Evolutionary conservation across 2,888 invertebrate species (phyloP), one percentile per base, ranked within the genome.

Genomic region (Ochlodes sylvanus): DNA sequence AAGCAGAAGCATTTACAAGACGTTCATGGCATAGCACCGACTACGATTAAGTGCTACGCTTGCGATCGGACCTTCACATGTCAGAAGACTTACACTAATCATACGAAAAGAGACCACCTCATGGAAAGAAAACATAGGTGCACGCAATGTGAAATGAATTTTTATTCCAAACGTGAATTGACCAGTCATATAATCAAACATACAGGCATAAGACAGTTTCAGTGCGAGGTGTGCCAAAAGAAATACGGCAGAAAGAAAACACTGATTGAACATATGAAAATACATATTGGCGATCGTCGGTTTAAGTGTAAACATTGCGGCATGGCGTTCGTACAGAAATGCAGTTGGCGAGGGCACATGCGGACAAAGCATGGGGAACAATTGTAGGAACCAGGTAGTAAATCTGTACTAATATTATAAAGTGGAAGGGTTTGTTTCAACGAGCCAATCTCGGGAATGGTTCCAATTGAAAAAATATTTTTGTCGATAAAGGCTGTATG

Each of bases 191-290:
- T 84, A 79, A 78, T 82, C 21, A 83, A 80, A 50, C 89, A 89
- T 69, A 82, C 84, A 0, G 83, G 78, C 1, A 10, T n/a, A 0
- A 90, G 86, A 71, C 85, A 89, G 3, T 92, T 85, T 44, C 78
- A 87, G 19, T 90, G 89, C 63, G 78, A 82, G n/a, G 68, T 85
- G 0, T 90, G 90, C 55, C 73, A 72, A 0, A 88, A 88, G 62
- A 72, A 64, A 0, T 90, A 81, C 56, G 82, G 78, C 0, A 76
- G 82, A 12, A 77, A 79, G 60, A 81, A 79, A 15, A 79, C 83
- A 0, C 71, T 89, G n/a, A 83, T 73, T 1, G 80, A 84, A 41
- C 91, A 90, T 71, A 78, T 88, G 71, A 60, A 70, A 21, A 72
- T 66, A 3, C 78, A 78, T 38, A 69, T 78, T 62, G 70, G 69